These are phyloP conservation scores for Anguilla megastoma DNA, from an alignment of 2,797 vertebrate species.

Conservation along the genomic window DNA sequence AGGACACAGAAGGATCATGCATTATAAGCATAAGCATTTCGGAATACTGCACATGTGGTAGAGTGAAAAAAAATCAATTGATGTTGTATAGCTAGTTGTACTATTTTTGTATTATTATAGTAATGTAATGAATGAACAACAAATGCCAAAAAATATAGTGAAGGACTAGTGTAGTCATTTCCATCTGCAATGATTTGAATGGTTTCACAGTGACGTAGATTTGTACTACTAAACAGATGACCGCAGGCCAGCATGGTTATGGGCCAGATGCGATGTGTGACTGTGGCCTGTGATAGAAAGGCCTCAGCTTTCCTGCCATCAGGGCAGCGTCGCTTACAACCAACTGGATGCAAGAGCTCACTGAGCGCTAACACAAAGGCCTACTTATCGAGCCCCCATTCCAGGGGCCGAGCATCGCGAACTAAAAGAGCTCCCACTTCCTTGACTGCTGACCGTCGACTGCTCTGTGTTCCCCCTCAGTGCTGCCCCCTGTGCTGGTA, in stretches of 20 bases:
- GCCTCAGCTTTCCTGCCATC: background rate
- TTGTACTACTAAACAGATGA: background rate
- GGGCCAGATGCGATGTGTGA: background rate
- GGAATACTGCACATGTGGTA: background rate
- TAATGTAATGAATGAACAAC: background rate
- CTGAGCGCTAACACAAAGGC: background rate
- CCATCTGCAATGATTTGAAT: background rate
- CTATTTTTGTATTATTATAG: background rate
- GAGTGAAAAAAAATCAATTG: background rate
- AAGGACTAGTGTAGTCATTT: background rate
- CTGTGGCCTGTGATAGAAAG: background rate
- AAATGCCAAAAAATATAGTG: background rate
- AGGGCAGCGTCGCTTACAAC: background rate
- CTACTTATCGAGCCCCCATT: background rate
- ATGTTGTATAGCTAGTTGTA: background rate
- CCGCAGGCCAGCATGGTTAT: background rate
- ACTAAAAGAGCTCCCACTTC: background rate
- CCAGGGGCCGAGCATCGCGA: background rate
- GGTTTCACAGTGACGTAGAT: background rate
- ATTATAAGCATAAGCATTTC: background rate
- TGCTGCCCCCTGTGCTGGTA: constrained; percentile 96
- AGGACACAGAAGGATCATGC: background rate
- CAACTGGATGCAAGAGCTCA: constrained; percentile 22
- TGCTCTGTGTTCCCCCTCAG: constrained; percentile 59
- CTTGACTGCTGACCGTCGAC: background rate